Evolutionary conservation across 2,113 vertebrate species (phyloP), one percentile per base, ranked within the genome.

Genomic region (Lepus timidus): DNA sequence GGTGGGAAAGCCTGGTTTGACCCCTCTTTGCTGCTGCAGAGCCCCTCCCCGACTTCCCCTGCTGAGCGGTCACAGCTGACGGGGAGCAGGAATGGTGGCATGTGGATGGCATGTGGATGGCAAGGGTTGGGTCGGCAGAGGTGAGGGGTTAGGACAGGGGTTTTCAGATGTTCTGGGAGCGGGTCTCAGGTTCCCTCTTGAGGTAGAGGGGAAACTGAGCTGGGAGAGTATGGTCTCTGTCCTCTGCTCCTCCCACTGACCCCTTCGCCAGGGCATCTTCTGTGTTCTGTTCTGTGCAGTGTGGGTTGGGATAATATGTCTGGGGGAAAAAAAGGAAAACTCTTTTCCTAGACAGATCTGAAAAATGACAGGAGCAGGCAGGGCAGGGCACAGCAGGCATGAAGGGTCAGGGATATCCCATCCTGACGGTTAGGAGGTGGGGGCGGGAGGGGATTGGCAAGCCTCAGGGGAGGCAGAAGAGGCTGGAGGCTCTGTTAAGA

Each of bases 1-100:
- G 75, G 4, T 5, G 17, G 74, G 19, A 19, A 79, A 68, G 52
- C 76, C 39, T 2, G 8, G 52, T 19, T 3, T n/a, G 36, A 44
- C 20, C 12, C 31, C 27, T 68, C 13, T 4, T 33, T 19, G 71
- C 49, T 55, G 80, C 25, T 25, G 16, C 49, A 49, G 73, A 84
- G n/a, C 27, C 14, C 9, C 1, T 27, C 27, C 9, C 0, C 49
- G 51, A 6, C 8, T 36, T 12, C 11, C 39, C 65, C 10, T 33
- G 67, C 14, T 27, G 33, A 79, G 74, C n/a, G 13, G 1, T 10
- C 22, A 16, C 22, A 25, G 75, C 81, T 39, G 20, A 33, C 31
- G 19, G 36, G 71, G 10, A 11, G 33, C 33, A 6, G 58, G 36
- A 33, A 36, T 52, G 64, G 31, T 33, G 33, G 33, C 33, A 33